These are phyloP conservation scores for Dermatemys mawii DNA, from an alignment of 2,113 vertebrate species.

Conservation along the genomic window DNA sequence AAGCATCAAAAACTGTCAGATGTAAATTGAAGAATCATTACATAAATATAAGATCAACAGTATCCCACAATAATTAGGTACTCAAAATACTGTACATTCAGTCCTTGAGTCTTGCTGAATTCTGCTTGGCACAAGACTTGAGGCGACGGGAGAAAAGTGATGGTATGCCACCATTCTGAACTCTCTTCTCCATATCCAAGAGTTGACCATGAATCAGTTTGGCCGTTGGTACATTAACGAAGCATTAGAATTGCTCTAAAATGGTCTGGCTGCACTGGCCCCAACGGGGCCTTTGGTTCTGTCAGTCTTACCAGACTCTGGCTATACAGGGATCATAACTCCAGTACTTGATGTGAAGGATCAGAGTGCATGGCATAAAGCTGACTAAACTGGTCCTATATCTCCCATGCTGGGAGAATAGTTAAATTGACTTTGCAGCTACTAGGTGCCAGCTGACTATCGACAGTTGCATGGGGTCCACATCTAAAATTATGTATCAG, in stretches of 20 bases:
- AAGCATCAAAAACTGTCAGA: background rate
- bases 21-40: background rate
- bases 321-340: background rate
- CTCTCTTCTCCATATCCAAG: background rate
- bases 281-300: background rate
- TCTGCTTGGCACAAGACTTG: background rate
- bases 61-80: background rate
- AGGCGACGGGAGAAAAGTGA: background rate
- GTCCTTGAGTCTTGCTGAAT: background rate
- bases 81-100: background rate
- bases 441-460: background rate
- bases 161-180: background rate
- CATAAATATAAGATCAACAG: background rate
- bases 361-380: fast-evolving
- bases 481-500: background rate
- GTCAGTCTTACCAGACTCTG: background rate
- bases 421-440: background rate
- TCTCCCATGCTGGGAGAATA: background rate
- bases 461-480: background rate
- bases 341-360: background rate
- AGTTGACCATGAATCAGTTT: background rate
- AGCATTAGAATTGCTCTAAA: background rate
- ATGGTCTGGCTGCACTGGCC: background rate
- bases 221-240: background rate
- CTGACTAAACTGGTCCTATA: background rate